Conservation (phyloP, 2,113 vertebrate species). For the Austrofundulus limnaeus region DNA sequence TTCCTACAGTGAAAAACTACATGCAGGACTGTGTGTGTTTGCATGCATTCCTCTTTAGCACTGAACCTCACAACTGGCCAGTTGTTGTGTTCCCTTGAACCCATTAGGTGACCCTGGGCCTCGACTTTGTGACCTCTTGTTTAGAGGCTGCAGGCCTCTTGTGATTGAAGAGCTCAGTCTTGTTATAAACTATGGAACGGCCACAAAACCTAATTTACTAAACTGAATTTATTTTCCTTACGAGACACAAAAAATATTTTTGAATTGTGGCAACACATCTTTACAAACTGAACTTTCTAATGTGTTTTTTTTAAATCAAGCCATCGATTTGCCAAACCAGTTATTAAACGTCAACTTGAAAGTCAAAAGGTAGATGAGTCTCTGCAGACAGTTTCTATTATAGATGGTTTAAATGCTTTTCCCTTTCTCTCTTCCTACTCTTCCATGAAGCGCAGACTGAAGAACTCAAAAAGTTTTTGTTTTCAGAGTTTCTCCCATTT, state of each 20-base stretch:
- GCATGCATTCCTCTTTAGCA: slow-evolving; percentile 16
- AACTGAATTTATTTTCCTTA: neutral
- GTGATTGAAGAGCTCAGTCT: neutral
- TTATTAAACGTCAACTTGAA: too few species aligned
- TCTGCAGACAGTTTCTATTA: too few species aligned
- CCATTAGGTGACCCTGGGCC: slow-evolving; percentile 29
- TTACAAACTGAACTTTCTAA: neutral
- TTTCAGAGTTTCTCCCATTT: too few species aligned
- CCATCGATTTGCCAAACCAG: neutral
- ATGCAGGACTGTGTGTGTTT: slow-evolving; percentile 8
- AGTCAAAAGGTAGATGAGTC: too few species aligned
- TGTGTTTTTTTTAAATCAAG: neutral
- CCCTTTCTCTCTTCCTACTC: too few species aligned
- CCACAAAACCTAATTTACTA: neutral
- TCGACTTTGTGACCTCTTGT: slow-evolving; percentile 34
- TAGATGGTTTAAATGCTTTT: too few species aligned
- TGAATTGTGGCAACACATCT: too few species aligned
- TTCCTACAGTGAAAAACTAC: slow-evolving; percentile 24
- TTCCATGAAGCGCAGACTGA: too few species aligned
- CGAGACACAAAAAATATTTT: too few species aligned
- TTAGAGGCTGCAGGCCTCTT: slow-evolving; percentile 9
- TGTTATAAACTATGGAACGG: neutral
- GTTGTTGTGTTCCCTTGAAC: slow-evolving; percentile 48
- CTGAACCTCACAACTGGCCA: slow-evolving; percentile 23
- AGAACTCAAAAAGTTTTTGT: too few species aligned